phyloP scores from a whole-genome alignment of 2,888 invertebrate genomes.

The Dasysyrphus albostriatus region DNA sequence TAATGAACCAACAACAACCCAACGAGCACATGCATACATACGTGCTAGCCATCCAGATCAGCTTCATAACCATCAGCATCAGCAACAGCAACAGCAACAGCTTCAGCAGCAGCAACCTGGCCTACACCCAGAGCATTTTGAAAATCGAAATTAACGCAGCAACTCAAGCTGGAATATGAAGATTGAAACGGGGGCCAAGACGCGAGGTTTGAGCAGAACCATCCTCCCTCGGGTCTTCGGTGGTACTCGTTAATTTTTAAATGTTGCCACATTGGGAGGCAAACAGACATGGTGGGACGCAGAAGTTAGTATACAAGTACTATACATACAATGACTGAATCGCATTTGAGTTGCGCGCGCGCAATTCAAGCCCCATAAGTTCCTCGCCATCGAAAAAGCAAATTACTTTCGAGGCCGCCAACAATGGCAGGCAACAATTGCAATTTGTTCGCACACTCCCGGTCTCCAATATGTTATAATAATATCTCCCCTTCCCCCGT shows the following conservation, averaged over 20 bases:
- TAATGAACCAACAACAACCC: slow-evolving; percentile 79
- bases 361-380: slow-evolving; percentile 62
- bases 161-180: slow-evolving; percentile 30
- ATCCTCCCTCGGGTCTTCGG: slow-evolving; percentile 42
- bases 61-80: slow-evolving; percentile 21
- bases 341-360: slow-evolving; percentile 59
- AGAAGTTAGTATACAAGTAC: slow-evolving; percentile 7
- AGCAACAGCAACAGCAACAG: not conserved
- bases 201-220: slow-evolving; percentile 7
- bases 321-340: slow-evolving; percentile 28
- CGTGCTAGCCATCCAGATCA: slow-evolving; percentile 74
- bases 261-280: slow-evolving; percentile 70
- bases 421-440: slow-evolving; percentile 84
- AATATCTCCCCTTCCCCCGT: slow-evolving; percentile 22
- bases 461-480: slow-evolving; percentile 74
- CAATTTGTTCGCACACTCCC: slow-evolving; percentile 83
- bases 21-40: slow-evolving; percentile 20
- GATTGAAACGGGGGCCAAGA: slow-evolving; percentile 49
- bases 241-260: slow-evolving; percentile 75
- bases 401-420: slow-evolving; percentile 78
- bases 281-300: slow-evolving; percentile 62
- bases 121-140: slow-evolving; percentile 68
- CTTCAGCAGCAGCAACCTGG: slow-evolving; percentile 33
- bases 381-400: slow-evolving; percentile 74
- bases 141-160: slow-evolving; percentile 69